Evolutionary conservation across 2,888 invertebrate genomes (phyloP).

Genomic region (Frankliniella fusca): DNA sequence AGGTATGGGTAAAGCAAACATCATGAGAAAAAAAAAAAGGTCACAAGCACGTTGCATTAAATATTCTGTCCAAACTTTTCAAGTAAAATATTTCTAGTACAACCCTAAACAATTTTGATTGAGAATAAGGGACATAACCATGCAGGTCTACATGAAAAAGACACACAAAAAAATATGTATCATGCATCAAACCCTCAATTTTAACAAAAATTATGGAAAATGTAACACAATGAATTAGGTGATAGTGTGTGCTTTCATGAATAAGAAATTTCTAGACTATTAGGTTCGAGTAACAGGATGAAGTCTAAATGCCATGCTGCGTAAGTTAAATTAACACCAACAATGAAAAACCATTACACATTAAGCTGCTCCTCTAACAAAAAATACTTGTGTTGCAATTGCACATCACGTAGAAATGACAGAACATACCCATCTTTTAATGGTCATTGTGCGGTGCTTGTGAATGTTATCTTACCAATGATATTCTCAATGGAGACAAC

Average conservation of each 20-base stretch:
- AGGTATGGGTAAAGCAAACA: too few species aligned
- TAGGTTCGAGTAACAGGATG: too few species aligned
- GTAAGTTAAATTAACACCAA: background rate
- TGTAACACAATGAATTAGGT: background rate
- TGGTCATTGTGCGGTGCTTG: background rate
- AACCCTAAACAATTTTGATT: too few species aligned
- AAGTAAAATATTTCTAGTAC: too few species aligned
- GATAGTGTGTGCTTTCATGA: background rate
- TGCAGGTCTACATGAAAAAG: background rate
- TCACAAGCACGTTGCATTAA: too few species aligned
- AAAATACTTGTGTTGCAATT: too few species aligned
- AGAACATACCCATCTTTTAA: background rate
- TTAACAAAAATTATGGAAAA: background rate
- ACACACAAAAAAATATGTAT: background rate
- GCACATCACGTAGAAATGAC: background rate
- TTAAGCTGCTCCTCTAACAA: too few species aligned
- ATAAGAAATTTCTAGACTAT: background rate
- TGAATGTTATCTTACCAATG: background rate
- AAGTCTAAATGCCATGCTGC: too few species aligned
- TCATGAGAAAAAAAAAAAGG: too few species aligned
- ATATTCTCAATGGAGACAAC: background rate
- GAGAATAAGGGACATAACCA: background rate
- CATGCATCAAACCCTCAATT: background rate
- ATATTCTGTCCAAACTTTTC: too few species aligned
- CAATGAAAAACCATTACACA: background rate